Evolutionary conservation across 1,140 invertebrate genomes (phyloP), one percentile per base, ranked within the genome.

Genomic region (Lordiphosa clarofinis): DNA sequence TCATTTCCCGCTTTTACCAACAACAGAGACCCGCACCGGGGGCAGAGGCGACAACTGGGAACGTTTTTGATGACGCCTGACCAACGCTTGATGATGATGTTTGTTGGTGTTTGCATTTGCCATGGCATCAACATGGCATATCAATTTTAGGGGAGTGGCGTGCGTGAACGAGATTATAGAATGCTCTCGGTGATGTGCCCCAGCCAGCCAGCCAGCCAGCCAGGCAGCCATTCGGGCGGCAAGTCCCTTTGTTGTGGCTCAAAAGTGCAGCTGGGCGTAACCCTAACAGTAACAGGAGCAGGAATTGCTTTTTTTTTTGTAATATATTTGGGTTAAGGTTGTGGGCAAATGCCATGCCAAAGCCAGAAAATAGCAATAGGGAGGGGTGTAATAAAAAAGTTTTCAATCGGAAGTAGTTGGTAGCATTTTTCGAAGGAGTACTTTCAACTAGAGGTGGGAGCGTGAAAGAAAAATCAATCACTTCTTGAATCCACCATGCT

Each of bases 131-230:
- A n/a, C n/a, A n/a, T n/a, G n/a, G 76, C 76, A 76, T 82, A 82
- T 82, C 78, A 82, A 82, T 82, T 46, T 82, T 82, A 84, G 76
- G 76, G 76, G 76, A 82, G 76, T 82, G 76, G 76, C 76, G 72
- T 82, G 76, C 76, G 76, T 82, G 76, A 82, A 76, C 76, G 68
- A 81, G 75, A 81, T 81, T 81, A 81, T 82, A 81, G 75, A 82
- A 57, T 76, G 59, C 56, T 66, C 61, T 24, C 21, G 21, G 37
- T 44, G 49, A 31, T 44, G 11, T 19, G 46, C 36, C 28, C 39
- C 39, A 33, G 36, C 55, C 31, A 47, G 36, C 48, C 36, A 15
- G 15, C 15, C 15, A 15, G 15, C 15, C 15, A 15, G 15, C 15
- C 15, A 15, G 15, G 1, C 15, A 3, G 15, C 1, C 15, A 3